Evolutionary conservation across 2,113 vertebrate species (phyloP), one percentile per base, ranked within the genome.

Genomic region (Tonatia bakeri): DNA sequence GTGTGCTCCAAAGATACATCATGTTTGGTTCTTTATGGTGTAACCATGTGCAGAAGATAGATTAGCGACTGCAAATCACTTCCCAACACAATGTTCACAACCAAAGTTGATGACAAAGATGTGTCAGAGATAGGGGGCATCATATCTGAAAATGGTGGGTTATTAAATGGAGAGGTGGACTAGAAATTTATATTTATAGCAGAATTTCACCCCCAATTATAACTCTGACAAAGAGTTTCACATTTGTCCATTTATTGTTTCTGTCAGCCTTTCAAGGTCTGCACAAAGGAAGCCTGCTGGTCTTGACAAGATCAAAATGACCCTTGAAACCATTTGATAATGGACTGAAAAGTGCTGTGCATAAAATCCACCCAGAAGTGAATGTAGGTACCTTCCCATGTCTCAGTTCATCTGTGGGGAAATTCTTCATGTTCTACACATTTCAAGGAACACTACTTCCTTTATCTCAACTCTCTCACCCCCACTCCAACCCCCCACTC

Each of bases 211-310:
- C 76, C 65, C 64, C 45, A 81, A 72, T 59, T 20, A 90, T 96
- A 96, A 69, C 94, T 97, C 91, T 91, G 76, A 88, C 40, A 97
- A 92, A 97, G 80, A 15, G 38, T 80, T 93, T 95, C 91, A 83
- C 95, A 98, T 97, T 69, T 94, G 56, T 47, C 81, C 93, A 38
- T 65, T 93, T 97, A 97, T 98, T 98, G 61, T 98, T 97, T 96
- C 83, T 96, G 91, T 56, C 67, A 94, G 93, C 43, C 69, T 96
- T 97, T 97, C 96, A 76, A 93, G 38, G 91, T 54, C 3, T 0
- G 43, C 95, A 95, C 94, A 94, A 97, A 98, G 92, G 97, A 89
- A 97, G 93, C 90, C 72, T 93, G 94, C 95, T 97, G 87, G 89
- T 97, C 69, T 95, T 72, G 85, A 95, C 94, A 97, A 95, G 91